phyloP scores from a whole-genome alignment of 2,113 vertebrate genomes.

The Xenopus borealis region DNA sequence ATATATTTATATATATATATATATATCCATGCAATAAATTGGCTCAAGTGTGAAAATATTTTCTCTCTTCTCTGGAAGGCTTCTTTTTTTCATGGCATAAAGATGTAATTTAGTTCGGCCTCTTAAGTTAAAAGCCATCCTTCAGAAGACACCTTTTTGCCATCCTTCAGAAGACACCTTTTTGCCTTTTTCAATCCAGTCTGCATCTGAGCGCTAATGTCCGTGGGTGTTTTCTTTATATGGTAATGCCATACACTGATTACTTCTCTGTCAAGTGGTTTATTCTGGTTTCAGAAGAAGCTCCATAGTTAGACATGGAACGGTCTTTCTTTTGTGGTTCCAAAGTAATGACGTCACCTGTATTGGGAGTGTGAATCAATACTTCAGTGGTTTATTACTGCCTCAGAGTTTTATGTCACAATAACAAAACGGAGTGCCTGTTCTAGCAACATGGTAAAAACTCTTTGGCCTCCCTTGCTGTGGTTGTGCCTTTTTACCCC shows the following conservation, averaged over 20 bases:
- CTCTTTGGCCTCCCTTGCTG: conserved; percentile 37
- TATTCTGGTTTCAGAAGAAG: too few relatives aligned
- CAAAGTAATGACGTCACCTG: conserved; percentile 10
- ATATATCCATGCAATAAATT: conserved; percentile 5
- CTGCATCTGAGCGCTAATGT: conserved; percentile 13
- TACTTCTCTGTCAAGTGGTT: too few relatives aligned
- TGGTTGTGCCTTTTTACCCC: conserved; percentile 42
- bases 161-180: conserved; percentile 14
- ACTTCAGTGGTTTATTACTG: conserved; percentile 25
- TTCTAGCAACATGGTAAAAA: conserved; percentile 6
- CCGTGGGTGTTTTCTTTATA: too few relatives aligned
- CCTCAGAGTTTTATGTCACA: conserved; percentile 19
- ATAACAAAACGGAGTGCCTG: conserved; percentile 19
- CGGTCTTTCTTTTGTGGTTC: not conserved
- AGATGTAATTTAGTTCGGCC: too few relatives aligned
- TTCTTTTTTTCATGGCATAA: too few relatives aligned
- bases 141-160: conserved; percentile 24
- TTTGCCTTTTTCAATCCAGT: conserved; percentile 35
- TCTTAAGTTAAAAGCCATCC: conserved; percentile 13
- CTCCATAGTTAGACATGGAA: not conserved
- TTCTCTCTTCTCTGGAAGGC: too few relatives aligned
- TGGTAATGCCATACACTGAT: too few relatives aligned
- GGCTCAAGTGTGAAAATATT: not conserved
- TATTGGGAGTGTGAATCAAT: conserved; percentile 12
- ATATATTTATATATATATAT: too few relatives aligned